A percentile compares a stretch with the other conserved stretches of the same genome.
Conservation (phyloP, 2,888 invertebrate species). For the Drosophila peninsularis region DNA sequence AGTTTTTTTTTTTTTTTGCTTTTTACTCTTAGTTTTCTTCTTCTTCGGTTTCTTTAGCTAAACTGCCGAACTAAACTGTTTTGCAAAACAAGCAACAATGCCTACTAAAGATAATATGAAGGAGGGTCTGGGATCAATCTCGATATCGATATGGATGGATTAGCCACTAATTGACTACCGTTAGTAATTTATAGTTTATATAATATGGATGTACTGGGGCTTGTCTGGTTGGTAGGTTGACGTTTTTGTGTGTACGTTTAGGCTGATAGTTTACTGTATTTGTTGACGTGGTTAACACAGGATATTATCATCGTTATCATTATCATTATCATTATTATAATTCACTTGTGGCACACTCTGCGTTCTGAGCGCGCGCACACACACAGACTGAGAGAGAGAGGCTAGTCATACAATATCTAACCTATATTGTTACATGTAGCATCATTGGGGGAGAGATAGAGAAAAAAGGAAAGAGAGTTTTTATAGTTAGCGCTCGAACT, state of each 20-base stretch:
- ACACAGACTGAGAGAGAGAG: slow-evolving; percentile 29
- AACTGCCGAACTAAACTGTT: slow-evolving; percentile 55
- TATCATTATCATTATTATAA: slow-evolving; percentile 14
- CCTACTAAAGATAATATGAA: slow-evolving; percentile 73
- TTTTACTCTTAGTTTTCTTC: slow-evolving; percentile 34
- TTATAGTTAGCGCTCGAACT: slow-evolving; percentile 65
- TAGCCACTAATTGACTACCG: slow-evolving; percentile 14
- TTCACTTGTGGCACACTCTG: slow-evolving; percentile 36
- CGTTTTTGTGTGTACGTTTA: slow-evolving; percentile 36
- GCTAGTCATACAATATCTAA: slow-evolving; percentile 79
- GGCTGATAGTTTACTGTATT: slow-evolving; percentile 49
- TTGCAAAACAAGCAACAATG: slow-evolving; percentile 49
- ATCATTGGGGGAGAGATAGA: slow-evolving; percentile 65
- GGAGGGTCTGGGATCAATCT: slow-evolving; percentile 32
- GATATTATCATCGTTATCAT: background rate
- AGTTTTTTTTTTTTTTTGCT: slow-evolving; percentile 30
- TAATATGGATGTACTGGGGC: slow-evolving; percentile 34
- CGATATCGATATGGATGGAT: slow-evolving; percentile 30
- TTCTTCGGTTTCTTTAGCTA: slow-evolving; percentile 45
- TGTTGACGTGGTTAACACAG: slow-evolving; percentile 46
- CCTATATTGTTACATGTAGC: slow-evolving; percentile 76
- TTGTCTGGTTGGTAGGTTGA: slow-evolving; percentile 46
- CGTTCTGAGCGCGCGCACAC: slow-evolving; percentile 39
- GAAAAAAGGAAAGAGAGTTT: slow-evolving; percentile 73
- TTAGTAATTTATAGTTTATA: slow-evolving; percentile 14